Evolutionary conservation across 2,113 vertebrate genomes (phyloP), one percentile per base, ranked within the genome.

Genomic region (Silurus asotus): DNA sequence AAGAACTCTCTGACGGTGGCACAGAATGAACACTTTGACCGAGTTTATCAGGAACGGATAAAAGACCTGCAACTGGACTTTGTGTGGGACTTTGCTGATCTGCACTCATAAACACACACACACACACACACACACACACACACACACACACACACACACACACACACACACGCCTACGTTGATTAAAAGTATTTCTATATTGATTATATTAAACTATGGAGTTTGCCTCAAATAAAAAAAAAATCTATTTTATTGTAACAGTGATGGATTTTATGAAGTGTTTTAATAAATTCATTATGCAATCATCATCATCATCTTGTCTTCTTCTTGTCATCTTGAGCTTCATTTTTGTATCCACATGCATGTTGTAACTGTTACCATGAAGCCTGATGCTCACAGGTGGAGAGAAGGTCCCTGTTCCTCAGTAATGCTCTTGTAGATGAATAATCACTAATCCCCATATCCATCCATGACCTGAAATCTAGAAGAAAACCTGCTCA

Each of bases 21-120:
- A 5, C 89, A 92, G 85, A 92, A 64, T 84, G 91, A 92, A 61
- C 25, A 23, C n/a, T 90, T 92, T 69, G 87, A 91, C 69, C 65
- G 23, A 15, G 70, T 89, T 20, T 91, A 82, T 55, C 87, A 89
- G 82, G 88, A 91, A 23, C 89, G n/a, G 51, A 92, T 91, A 87
- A 90, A 89, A 61, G 86, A 81, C 7, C 0, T 89, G 5, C 80
- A 86, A 17, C 70, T 92, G 20, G 59, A 84, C 58, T 86, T 89
- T 45, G 55, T 85, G 79, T 92, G 88, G 89, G 90, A 91, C 67
- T 53, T 88, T 53, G 28, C 25, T 14, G 82, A 91, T 20, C 20
- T 85, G 1, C 62, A 80, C 0, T 17, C n/a, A 10, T 89, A 80
- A 87, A 37, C 37, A 37, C 1, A 37, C 37, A 37, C 37, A 37